Evolutionary conservation across 2,888 invertebrate genomes (phyloP), one percentile per base, ranked within the genome.

Genomic region (Melanotus villosus): DNA sequence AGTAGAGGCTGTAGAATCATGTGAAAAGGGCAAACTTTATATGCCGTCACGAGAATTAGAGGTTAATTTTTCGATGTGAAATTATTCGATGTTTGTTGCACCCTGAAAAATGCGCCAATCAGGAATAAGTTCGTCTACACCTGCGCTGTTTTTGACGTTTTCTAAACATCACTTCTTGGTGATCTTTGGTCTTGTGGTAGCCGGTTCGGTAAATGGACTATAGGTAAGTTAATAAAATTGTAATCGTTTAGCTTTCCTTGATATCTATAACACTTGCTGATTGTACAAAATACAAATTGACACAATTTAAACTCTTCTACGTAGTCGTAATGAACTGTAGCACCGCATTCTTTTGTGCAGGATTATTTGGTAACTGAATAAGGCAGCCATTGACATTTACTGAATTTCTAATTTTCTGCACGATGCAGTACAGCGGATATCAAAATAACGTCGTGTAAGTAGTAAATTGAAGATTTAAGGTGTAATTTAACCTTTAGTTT

Each of bases 351-450:
- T 63, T 57, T 65, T 69, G 36, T 65, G 41, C 47, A 69, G 69
- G 56, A 69, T 54, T 60, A 69, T 64, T 65, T 65, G 69, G 60
- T 60, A 65, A 65, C 65, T 60, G 45, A 56, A 66, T 26, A 52
- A 63, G 70, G 66, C 70, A 66, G 70, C 70, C 70, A 70, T 70
- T 70, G 66, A 70, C 70, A 57, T 66, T 65, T 62, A 57, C 50
- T 32, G 58, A 59, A 58, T 59, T 66, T 71, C 66, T 68, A 78
- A 76, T 78, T 74, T 76, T 76, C 82, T 82, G 83, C 81, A 84
- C 80, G 77, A 85, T 84, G 83, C 86, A 86, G 85, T 86, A 84
- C 79, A 85, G 85, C 82, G 84, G 84, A 76, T 86, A 84, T 80
- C 84, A 84, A 72, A 84, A 84, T 77, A 84, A 83, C 74, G 82